Evolutionary conservation across 1,140 invertebrate species (phyloP), one percentile per base, ranked within the genome.

Genomic region (Octopus sinensis): DNA sequence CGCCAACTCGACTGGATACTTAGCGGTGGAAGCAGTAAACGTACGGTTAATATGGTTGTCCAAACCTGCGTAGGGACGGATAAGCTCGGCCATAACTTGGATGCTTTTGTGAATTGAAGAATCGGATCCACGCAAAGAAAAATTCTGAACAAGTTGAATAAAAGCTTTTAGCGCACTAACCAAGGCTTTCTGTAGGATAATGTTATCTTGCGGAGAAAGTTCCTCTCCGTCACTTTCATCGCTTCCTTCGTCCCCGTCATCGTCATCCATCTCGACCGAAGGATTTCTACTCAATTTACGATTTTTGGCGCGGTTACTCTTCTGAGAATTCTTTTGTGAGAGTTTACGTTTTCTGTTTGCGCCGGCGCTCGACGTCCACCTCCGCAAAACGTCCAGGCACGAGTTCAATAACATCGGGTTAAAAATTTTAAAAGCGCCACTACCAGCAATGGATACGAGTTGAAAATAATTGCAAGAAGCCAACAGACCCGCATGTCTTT

Each of bases 361-460:
- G n/a, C 30, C 53, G 53, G 68, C 62, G 13, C 71, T 53, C 5
- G 30, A 73, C 6, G 71, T 83, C 76, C 84, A 84, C 43, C 73
- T 79, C 77, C 87, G 92, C 12, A 93, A 86, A 5, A 90, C 91
- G 79, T 93, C 91, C 4, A 93, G 85, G 0, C 92, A 88, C 82
- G 90, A 88, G 53, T 91, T 85, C 85, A 92, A 93, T 9, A 94
- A 84, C 68, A 92, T 92, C 4, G 92, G 90, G 84, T 93, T 92
- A 86, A 93, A 94, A 1, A 93, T 88, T 68, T 92, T 87, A 85
- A 92, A 93, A 4, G 92, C 92, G 76, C 88, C 91, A 83, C 93
- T 93, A 7, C 93, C 93, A 56, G 92, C 91, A 84, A 85, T 84
- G 82, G 76, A 87, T 83, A 87, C 80, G 78, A 86, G 86, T 84